Evolutionary conservation across 2,797 vertebrate species (phyloP).

Genomic region (Rhabdomys pumilio): DNA sequence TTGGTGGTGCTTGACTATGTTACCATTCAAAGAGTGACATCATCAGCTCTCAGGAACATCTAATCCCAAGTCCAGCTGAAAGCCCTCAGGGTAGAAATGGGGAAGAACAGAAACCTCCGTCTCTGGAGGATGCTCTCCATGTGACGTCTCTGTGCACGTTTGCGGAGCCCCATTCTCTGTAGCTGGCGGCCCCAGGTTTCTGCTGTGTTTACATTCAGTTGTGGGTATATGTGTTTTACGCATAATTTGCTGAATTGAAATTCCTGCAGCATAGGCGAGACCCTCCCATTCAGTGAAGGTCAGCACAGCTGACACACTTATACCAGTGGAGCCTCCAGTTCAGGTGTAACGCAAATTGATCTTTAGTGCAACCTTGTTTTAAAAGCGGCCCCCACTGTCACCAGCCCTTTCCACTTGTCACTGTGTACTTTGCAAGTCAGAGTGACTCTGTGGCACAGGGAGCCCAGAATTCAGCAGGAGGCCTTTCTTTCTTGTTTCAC

Average conservation of each 20-base stretch:
- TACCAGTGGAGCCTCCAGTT: neutral
- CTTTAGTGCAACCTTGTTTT: neutral
- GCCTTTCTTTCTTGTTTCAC: fast-evolving
- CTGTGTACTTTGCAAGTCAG: neutral
- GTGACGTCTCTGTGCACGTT: fast-evolving
- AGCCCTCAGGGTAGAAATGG: no score
- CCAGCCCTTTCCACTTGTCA: no score
- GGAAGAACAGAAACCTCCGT: no score
- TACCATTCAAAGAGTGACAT: neutral
- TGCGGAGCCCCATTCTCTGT: fast-evolving
- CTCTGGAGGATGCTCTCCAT: fast-evolving
- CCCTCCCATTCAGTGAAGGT: neutral
- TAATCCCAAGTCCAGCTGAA: neutral
- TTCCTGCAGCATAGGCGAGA: no score
- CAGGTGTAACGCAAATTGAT: neutral
- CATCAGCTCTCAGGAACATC: fast-evolving
- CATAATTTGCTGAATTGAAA: neutral
- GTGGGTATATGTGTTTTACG: neutral
- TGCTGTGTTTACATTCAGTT: neutral
- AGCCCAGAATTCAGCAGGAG: fast-evolving
- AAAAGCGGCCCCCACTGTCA: neutral
- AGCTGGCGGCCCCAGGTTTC: neutral
- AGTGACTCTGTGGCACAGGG: fast-evolving
- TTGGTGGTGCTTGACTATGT: neutral
- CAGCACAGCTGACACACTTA: no score